phyloP scores from a whole-genome alignment of 2,888 invertebrate species.

The Drosophila birchii region DNA sequence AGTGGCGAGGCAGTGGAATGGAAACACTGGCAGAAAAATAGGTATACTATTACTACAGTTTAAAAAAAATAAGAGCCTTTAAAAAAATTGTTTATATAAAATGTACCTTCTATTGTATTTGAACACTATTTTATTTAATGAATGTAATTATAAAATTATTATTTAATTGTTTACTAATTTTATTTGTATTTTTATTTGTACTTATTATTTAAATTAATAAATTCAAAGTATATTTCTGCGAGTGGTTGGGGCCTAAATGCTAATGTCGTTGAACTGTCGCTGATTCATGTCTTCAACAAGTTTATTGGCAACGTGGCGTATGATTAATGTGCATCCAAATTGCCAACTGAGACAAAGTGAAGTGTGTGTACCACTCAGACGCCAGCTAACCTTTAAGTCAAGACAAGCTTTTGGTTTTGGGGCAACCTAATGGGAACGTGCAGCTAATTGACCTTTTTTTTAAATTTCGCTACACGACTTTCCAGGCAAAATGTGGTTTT shows the following conservation, averaged over 20 bases:
- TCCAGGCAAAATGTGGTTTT: neutral
- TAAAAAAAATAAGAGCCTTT: neutral
- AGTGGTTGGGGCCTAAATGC: slow-evolving; percentile 8
- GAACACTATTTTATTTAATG: neutral
- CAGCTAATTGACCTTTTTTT: slow-evolving; percentile 10
- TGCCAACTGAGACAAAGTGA: slow-evolving; percentile 45
- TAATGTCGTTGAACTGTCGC: slow-evolving; percentile 53
- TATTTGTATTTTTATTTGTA: neutral
- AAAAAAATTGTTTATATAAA: neutral
- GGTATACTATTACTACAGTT: too few relatives aligned
- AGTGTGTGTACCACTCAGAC: slow-evolving; percentile 30
- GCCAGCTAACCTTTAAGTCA: slow-evolving; percentile 2
- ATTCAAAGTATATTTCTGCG: neutral
- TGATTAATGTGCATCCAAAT: slow-evolving; percentile 67
- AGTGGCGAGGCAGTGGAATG: slow-evolving; percentile 5
- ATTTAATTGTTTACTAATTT: neutral
- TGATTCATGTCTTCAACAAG: slow-evolving; percentile 30
- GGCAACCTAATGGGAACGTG: too few relatives aligned
- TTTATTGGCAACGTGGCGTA: slow-evolving; percentile 47
- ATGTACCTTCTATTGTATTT: neutral
- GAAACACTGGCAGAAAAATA: slow-evolving; percentile 7
- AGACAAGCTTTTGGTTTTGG: neutral
- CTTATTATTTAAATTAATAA: neutral
- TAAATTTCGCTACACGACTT: neutral
- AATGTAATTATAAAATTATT: neutral